Conservation (phyloP, 2,113 vertebrate species). For the Epinephelus moara region DNA sequence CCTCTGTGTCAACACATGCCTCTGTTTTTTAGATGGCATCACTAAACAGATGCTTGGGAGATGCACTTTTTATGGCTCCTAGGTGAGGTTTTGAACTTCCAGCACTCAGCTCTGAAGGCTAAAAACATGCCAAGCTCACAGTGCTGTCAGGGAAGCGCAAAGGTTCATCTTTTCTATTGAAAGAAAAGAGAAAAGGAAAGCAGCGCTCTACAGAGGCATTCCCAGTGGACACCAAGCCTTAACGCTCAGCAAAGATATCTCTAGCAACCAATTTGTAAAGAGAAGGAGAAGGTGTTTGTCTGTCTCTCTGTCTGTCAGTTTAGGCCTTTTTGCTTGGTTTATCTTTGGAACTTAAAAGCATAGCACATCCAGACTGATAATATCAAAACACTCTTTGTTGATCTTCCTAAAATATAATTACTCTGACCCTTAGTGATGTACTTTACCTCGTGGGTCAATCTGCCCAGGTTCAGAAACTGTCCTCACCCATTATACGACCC, state of each 20-base stretch:
- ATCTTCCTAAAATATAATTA: conserved; percentile 1
- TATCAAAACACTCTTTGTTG: not conserved
- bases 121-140: conserved; percentile 46
- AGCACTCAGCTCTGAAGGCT: conserved; percentile 47
- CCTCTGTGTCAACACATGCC: conserved; percentile 28
- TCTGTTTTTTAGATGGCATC: not conserved
- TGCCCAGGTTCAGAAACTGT: not conserved
- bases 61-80: conserved; percentile 44
- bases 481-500: too few relatives aligned
- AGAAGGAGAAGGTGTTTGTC: conserved; percentile 47
- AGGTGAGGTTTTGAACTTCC: conserved; percentile 54
- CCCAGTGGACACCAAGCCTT: conserved; percentile 58
- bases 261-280: conserved; percentile 68
- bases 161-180: conserved; percentile 31
- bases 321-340: not conserved
- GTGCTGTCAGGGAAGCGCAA: conserved; percentile 38
- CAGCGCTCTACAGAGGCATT: conserved; percentile 45
- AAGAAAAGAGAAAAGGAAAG: conserved; percentile 44
- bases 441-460: not conserved
- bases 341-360: conserved; percentile 1
- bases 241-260: conserved; percentile 48
- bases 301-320: conserved; percentile 48
- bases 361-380: conserved; percentile 1
- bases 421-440: not conserved
- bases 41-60: conserved; percentile 48